A percentile compares a stretch with the other conserved stretches of the same genome.
Evolutionary conservation across 2,888 invertebrate species (phyloP).

Genomic region (Troides aeacus): DNA sequence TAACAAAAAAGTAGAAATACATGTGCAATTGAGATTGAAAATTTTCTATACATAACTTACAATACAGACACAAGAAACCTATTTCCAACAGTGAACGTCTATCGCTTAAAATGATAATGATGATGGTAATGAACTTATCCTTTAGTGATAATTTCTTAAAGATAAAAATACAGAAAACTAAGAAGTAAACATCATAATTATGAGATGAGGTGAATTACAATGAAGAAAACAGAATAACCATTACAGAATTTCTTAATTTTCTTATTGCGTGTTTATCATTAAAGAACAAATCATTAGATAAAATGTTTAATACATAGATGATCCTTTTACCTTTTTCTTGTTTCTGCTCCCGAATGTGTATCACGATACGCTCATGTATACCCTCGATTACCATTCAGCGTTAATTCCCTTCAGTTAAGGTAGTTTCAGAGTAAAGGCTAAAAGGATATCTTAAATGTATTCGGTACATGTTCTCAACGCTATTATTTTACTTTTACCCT

Average conservation of each 20-base stretch:
- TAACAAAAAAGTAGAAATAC: too few species aligned
- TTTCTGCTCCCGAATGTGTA: not conserved
- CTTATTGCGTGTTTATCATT: not conserved
- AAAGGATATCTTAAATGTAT: not conserved
- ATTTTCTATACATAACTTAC: too few species aligned
- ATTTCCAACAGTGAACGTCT: too few species aligned
- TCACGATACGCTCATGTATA: not conserved
- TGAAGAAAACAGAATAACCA: too few species aligned
- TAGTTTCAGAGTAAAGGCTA: not conserved
- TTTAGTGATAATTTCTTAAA: too few species aligned
- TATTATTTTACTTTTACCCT: not conserved
- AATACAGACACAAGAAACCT: too few species aligned
- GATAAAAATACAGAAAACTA: too few species aligned
- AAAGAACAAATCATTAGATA: not conserved
- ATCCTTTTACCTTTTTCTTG: not conserved
- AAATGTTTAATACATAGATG: not conserved
- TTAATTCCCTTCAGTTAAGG: conserved; percentile 1
- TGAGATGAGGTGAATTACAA: too few species aligned
- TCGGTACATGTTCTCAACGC: not conserved
- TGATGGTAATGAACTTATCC: too few species aligned
- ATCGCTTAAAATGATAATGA: too few species aligned
- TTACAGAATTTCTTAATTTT: not conserved
- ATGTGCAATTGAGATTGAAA: too few species aligned
- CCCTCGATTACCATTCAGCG: not conserved
- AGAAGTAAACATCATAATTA: too few species aligned